These are phyloP conservation scores for Acanthurus leucopareius DNA, from an alignment of 2,797 vertebrate species.

Conservation along the genomic window DNA sequence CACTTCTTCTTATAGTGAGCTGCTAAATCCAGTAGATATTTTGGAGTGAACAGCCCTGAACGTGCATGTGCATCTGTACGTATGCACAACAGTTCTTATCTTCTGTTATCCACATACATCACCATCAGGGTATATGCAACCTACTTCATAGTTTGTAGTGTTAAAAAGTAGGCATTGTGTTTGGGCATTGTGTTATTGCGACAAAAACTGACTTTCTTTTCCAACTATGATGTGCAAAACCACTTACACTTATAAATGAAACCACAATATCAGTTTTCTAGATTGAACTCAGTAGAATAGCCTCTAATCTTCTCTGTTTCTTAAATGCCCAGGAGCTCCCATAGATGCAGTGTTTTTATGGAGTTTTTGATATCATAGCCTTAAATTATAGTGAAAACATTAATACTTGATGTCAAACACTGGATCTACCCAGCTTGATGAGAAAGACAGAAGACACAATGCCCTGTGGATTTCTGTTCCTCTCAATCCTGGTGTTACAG, in stretches of 20 bases:
- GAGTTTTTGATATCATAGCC: constrained; percentile 49
- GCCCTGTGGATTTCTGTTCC: constrained; percentile 45
- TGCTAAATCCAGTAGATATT: constrained; percentile 34
- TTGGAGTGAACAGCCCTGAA: not conserved
- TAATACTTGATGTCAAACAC: constrained; percentile 57
- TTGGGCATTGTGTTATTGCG: too few species aligned
- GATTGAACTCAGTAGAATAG: not conserved
- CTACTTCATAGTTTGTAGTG: not conserved
- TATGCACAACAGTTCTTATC: constrained; percentile 31
- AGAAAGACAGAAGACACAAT: constrained; percentile 34
- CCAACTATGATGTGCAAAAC: not conserved
- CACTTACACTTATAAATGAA: constrained; percentile 20
- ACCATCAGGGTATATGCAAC: not conserved
- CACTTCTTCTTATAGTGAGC: constrained; percentile 1
- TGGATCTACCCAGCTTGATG: constrained; percentile 15
- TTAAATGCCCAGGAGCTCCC: not conserved
- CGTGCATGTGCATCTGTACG: not conserved
- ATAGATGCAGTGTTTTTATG: not conserved
- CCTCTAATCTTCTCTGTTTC: constrained; percentile 2
- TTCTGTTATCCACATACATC: not conserved
- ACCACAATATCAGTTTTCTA: constrained; percentile 14
- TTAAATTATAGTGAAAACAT: constrained; percentile 42
- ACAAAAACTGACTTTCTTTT: not conserved
- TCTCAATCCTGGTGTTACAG: not conserved
- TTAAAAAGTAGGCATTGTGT: not conserved